These are phyloP conservation scores for Danio aesculapii DNA, from an alignment of 2,797 vertebrate species.

Conservation along the genomic window DNA sequence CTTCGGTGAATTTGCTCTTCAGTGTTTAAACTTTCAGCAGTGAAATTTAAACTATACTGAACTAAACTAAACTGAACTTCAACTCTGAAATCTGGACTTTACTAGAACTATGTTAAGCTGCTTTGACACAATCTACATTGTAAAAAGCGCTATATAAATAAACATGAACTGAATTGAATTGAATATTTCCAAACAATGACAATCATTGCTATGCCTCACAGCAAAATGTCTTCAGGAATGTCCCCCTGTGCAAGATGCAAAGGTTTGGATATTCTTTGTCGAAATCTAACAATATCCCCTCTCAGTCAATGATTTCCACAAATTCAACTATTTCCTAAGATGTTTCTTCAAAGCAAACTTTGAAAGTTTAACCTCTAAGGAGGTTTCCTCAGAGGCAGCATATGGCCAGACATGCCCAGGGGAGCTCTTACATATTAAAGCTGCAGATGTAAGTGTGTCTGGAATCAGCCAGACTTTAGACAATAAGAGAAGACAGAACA, in stretches of 20 bases:
- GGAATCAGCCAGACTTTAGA: constrained; percentile 19
- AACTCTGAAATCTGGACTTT: no score
- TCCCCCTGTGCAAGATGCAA: not conserved
- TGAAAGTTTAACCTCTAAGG: constrained; percentile 21
- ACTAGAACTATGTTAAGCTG: no score
- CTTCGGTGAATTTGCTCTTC: no score
- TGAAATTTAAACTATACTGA: no score
- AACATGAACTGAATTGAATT: no score
- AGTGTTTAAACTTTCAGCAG: no score
- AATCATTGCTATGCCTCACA: not conserved
- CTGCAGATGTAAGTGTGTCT: constrained; percentile 22
- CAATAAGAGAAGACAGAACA: not conserved
- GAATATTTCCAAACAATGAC: not conserved
- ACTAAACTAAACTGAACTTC: no score
- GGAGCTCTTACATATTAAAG: constrained; percentile 33
- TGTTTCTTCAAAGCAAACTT: constrained; percentile 17
- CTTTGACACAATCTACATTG: no score
- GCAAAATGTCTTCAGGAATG: not conserved
- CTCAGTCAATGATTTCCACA: not conserved
- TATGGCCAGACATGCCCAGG: constrained; percentile 16
- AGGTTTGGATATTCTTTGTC: constrained; percentile 1
- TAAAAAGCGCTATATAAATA: no score
- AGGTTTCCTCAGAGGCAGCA: constrained; percentile 22
- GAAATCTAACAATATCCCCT: not conserved
- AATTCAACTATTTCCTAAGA: not conserved